Evolutionary conservation across 2,113 vertebrate species (phyloP).

Genomic region (Aspiorhynchus laticeps): DNA sequence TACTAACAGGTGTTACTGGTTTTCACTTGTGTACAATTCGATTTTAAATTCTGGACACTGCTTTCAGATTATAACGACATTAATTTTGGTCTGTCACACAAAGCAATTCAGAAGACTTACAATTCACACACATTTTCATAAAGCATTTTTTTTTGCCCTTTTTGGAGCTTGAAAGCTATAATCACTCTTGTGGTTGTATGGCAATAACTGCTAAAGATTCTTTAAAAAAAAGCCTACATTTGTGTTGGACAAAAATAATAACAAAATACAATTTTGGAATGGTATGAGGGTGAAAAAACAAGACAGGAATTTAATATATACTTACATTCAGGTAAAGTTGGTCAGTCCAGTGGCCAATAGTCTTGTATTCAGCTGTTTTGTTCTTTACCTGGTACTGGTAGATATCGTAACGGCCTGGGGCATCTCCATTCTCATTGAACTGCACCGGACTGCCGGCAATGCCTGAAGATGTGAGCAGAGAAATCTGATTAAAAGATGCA

Average conservation of each 20-base stretch:
- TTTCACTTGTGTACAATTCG: neutral
- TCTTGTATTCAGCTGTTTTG: constrained; percentile 88
- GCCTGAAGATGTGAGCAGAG: constrained; percentile 74
- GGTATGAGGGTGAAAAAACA: neutral
- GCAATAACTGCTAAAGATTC: neutral
- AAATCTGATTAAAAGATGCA: constrained; percentile 30
- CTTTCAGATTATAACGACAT: neutral
- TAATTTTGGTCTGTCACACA: neutral
- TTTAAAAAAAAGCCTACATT: neutral
- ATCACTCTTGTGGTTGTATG: neutral
- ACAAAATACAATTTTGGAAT: neutral
- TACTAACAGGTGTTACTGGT: neutral
- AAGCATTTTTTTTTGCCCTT: neutral
- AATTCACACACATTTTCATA: neutral
- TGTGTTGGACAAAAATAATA: neutral
- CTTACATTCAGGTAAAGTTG: constrained; percentile 90
- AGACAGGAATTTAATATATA: too few species aligned
- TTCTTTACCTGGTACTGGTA: constrained; percentile 97
- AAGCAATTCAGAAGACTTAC: neutral
- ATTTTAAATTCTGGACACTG: neutral
- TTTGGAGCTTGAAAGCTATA: neutral
- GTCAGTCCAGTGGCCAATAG: constrained; percentile 95
- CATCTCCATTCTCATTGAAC: constrained; percentile 93
- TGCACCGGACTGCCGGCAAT: constrained; percentile 94
- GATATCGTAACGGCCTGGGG: constrained; percentile 85